Base-by-base conservation (phyloP, 2,113 vertebrate species). In the Melanerpes aurifrons region DNA sequence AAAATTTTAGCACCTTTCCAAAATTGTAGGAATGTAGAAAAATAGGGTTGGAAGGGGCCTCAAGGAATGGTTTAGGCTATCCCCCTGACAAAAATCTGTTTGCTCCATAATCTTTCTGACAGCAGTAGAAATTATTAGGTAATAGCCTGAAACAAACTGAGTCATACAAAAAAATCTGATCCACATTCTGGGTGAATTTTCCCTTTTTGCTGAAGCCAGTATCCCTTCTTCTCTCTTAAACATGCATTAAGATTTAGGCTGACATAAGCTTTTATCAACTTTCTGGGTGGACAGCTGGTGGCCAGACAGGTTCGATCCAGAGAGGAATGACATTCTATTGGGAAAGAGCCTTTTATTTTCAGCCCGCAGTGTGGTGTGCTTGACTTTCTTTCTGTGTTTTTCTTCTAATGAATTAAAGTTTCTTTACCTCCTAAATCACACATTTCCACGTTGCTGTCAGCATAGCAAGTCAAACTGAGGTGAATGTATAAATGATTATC, bases 21-120 rank as follows among this genome's bases (percentile, higher is more conserved):
- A 74, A 82, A 85, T 67, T 61, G 12, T 15, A 77, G 15, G 70
- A 93, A 58, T 57, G 32, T 74, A 88, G 83, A 88, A 93, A 92
- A 86, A 78, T 3, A 64, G 7, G 22, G 7, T 63, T 88, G 80
- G 66, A 83, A 94, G 35, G 25, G n/a, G 10, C 53, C 53, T 92
- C 54, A 74, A 71, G 54, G 77, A 93, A 67, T 73, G 19, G n/a
- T 81, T 71, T 81, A 77, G 35, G 26, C 69, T 74, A 22, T 57
- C 17, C 37, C 62, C 31, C 21, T 86, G 72, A 77, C 54, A 82
- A 91, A 91, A 90, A 61, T 77, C 57, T 80, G 28, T 92, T 89
- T 67, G 26, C 50, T 91, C 76, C n/a, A 15, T n/a, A 50, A 24
- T 47, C 73, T 74, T 92, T 84, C 71, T 91, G 71, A 82, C 29